Conservation (phyloP, 2,113 vertebrate genomes). For the Gorsachius goisagi region DNA sequence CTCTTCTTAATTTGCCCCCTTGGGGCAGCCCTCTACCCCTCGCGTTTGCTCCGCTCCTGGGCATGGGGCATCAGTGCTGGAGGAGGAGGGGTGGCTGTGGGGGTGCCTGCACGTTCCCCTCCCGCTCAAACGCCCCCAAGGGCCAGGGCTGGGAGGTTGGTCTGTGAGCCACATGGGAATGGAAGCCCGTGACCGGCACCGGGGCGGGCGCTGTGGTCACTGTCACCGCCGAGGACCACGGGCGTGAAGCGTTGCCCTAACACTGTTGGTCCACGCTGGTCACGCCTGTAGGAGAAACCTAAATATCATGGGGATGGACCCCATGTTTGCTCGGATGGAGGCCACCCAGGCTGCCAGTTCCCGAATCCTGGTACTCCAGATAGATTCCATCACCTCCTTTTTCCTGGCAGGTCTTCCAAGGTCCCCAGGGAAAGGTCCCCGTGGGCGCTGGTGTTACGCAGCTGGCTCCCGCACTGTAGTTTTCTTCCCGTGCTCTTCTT, state of each 20-base stretch:
- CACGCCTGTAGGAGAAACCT: not conserved
- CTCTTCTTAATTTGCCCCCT: conserved; percentile 7
- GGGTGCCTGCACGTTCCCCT: not conserved
- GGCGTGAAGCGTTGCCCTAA: too few species aligned
- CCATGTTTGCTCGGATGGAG: accelerated
- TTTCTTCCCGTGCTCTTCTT: not conserved
- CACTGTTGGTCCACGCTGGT: not conserved
- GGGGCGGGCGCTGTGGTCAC: too few species aligned
- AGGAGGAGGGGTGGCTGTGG: not conserved
- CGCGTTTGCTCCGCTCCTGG: not conserved
- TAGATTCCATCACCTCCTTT: not conserved
- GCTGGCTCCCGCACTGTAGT: not conserved
- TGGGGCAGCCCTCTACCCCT: conserved; percentile 6
- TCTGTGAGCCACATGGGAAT: not conserved
- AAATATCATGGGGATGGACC: accelerated
- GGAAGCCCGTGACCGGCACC: not conserved
- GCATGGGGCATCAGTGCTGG: accelerated
- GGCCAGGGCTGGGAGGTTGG: accelerated
- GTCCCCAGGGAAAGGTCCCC: not conserved
- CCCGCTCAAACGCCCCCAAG: accelerated
- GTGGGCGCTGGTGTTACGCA: accelerated
- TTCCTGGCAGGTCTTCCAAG: not conserved
- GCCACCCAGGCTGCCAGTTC: not conserved
- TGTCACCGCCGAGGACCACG: accelerated
- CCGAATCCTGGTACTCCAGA: accelerated